A percentile compares a stretch with the other conserved stretches of the same genome.
phyloP scores from a whole-genome alignment of 1,140 invertebrate genomes.

The Drosophila obscura region DNA sequence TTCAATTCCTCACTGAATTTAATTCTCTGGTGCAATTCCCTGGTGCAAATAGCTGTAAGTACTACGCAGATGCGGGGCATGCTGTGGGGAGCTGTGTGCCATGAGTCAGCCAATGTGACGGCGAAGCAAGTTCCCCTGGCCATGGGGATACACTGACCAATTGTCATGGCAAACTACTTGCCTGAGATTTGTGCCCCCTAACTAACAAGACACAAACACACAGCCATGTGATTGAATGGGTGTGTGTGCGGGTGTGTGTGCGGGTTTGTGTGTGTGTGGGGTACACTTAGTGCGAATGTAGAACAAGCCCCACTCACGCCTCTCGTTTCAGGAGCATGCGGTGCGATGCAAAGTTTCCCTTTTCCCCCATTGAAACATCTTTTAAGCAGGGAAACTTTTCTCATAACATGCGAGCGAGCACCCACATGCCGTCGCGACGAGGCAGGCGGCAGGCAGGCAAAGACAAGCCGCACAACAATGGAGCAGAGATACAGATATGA shows the following conservation, averaged over 20 bases:
- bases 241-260: no score
- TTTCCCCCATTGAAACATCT: conserved; percentile 29
- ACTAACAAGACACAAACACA: no score
- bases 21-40: no score
- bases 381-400: conserved; percentile 62
- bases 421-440: neutral
- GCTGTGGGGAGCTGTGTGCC: no score
- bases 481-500: conserved; percentile 13
- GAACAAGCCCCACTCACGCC: conserved; percentile 4
- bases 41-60: no score
- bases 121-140: no score
- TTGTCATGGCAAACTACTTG: conserved; percentile 16
- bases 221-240: no score
- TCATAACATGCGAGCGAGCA: conserved; percentile 49
- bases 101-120: no score
- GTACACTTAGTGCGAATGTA: neutral
- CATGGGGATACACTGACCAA: neutral
- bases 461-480: conserved; percentile 22
- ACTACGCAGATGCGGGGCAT: no score
- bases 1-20: no score
- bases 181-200: conserved; percentile 9
- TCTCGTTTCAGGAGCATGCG: conserved; percentile 20
- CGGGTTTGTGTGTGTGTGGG: no score
- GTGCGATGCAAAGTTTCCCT: conserved; percentile 21
- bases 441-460: no score